Conservation (phyloP, 2,113 vertebrate species). For the Tor tambroides region DNA sequence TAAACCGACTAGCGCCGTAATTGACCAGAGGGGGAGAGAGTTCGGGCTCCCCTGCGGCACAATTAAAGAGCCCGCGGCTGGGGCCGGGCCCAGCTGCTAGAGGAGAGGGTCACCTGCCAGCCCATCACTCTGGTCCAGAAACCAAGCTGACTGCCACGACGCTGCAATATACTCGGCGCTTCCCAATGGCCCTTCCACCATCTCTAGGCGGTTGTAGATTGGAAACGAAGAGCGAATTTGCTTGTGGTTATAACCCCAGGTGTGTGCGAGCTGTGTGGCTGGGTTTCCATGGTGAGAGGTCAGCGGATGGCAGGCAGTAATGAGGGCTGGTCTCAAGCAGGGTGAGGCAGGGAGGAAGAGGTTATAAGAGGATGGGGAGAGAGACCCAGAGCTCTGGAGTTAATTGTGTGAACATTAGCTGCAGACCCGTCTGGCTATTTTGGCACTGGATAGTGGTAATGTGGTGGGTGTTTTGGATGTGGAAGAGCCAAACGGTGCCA, state of each 20-base stretch:
- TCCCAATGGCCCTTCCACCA: neutral
- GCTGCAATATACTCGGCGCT: neutral
- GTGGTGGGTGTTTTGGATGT: slow-evolving; percentile 32
- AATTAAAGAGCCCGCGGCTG: slow-evolving; percentile 65
- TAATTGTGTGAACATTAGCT: slow-evolving; percentile 65
- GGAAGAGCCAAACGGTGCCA: slow-evolving; percentile 59
- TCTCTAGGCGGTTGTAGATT: neutral
- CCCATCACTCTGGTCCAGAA: slow-evolving; percentile 65
- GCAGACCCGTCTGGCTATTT: slow-evolving; percentile 53
- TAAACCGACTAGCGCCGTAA: slow-evolving; percentile 59
- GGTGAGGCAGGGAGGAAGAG: slow-evolving; percentile 21
- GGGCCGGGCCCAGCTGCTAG: slow-evolving; percentile 47
- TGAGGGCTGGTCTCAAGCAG: slow-evolving; percentile 52
- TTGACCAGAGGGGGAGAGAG: slow-evolving; percentile 60
- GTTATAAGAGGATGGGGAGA: slow-evolving; percentile 31
- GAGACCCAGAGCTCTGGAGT: slow-evolving; percentile 56
- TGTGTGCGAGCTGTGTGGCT: slow-evolving; percentile 14
- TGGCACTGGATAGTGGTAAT: slow-evolving; percentile 56
- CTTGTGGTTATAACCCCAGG: neutral
- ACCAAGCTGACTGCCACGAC: slow-evolving; percentile 44
- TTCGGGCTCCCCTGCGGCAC: slow-evolving; percentile 58
- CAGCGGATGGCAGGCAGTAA: slow-evolving; percentile 51
- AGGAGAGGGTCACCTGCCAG: slow-evolving; percentile 62
- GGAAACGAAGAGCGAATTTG: neutral
- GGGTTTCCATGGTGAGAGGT: slow-evolving; percentile 38